phyloP scores from a whole-genome alignment of 92 coral and sea anemone species.

The Nematostella vectensis region DNA sequence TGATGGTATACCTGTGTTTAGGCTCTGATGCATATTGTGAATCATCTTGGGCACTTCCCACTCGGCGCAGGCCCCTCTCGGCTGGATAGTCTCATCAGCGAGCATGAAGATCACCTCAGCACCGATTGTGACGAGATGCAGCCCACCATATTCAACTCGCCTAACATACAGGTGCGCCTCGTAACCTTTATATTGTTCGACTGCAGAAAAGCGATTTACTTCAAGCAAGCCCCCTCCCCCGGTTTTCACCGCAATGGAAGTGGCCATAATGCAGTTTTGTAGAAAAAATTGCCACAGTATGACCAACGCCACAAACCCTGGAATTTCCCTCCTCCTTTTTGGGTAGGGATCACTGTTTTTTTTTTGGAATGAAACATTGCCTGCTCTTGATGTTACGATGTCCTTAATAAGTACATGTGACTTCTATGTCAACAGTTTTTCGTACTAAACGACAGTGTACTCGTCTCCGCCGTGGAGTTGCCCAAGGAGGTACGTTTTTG shows the following conservation, averaged over 20 bases:
- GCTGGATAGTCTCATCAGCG: constrained; percentile 74
- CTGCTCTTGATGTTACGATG: too few species aligned
- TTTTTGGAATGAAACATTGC: too few species aligned
- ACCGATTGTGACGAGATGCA: constrained; percentile 70
- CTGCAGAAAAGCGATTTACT: background rate
- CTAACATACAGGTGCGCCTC: constrained; percentile 92
- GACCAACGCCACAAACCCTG: too few species aligned
- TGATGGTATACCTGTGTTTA: too few species aligned
- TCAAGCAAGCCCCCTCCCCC: background rate
- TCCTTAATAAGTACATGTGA: too few species aligned
- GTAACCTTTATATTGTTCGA: background rate
- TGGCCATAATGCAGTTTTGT: too few species aligned
- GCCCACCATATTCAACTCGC: constrained; percentile 68
- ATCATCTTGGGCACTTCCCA: constrained; percentile 87
- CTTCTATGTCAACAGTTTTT: constrained; percentile 52
- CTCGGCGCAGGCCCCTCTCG: constrained; percentile 94
- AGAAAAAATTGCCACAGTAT: too few species aligned
- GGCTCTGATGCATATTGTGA: constrained; percentile 80
- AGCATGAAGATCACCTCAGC: constrained; percentile 78
- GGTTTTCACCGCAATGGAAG: too few species aligned
- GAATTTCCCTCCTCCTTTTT: too few species aligned
- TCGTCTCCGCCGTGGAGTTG: constrained; percentile 80
- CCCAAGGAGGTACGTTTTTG: constrained; percentile 61
- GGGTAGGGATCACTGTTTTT: too few species aligned
- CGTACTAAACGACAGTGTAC: constrained; percentile 69